Percentiles rank a stretch among this genome's conserved stretches.
phyloP scores from a whole-genome alignment of 2,113 vertebrate species.

The Epinephelus fuscoguttatus region DNA sequence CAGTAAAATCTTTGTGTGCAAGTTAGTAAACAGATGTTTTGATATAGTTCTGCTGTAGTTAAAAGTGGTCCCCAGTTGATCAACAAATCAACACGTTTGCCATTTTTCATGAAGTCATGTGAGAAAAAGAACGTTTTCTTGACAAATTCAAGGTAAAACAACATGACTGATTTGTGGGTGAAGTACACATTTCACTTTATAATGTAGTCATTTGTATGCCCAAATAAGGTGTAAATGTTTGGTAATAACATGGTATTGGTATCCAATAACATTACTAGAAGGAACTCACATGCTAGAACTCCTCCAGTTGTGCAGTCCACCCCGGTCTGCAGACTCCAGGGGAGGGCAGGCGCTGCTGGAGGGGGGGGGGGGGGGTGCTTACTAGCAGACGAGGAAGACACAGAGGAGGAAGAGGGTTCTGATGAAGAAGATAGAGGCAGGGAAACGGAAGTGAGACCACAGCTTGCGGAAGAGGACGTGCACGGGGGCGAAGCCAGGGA shows the following conservation, averaged over 20 bases:
- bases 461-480: slow-evolving; percentile 75
- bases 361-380: slow-evolving; percentile 82
- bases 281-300: slow-evolving; percentile 91
- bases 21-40: too few species aligned
- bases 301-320: slow-evolving; percentile 94
- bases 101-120: too few species aligned
- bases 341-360: slow-evolving; percentile 78
- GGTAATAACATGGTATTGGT: background rate
- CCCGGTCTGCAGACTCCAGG: slow-evolving; percentile 92
- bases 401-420: slow-evolving; percentile 83
- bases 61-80: too few species aligned
- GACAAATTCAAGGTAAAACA: too few species aligned
- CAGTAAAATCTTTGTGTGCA: too few species aligned
- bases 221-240: too few species aligned
- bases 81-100: too few species aligned
- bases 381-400: slow-evolving; percentile 83
- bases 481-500: slow-evolving; percentile 79
- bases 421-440: slow-evolving; percentile 72
- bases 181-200: too few species aligned
- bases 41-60: too few species aligned
- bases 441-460: slow-evolving; percentile 67
- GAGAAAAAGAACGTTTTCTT: too few species aligned
- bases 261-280: background rate
- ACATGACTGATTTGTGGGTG: too few species aligned
- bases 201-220: too few species aligned